phyloP scores from a whole-genome alignment of 2,888 invertebrate genomes.

The Altica lythri region DNA sequence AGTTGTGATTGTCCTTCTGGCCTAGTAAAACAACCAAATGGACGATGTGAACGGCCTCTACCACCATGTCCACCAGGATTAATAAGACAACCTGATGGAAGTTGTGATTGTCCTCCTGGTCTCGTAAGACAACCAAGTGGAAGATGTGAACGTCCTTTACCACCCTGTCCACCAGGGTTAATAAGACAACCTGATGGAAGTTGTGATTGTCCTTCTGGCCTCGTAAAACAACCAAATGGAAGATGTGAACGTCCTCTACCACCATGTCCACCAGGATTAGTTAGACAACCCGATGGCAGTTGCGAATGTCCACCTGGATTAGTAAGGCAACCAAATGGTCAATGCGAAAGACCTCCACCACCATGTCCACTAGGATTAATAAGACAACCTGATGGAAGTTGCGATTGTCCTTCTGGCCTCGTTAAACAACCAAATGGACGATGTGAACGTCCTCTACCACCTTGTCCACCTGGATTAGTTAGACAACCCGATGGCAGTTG shows the following conservation, averaged over 20 bases:
- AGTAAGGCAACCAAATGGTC: slow-evolving; percentile 21
- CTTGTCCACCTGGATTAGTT: slow-evolving; percentile 30
- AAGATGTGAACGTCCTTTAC: slow-evolving; percentile 9
- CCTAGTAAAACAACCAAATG: slow-evolving; percentile 17
- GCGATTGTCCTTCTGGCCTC: slow-evolving; percentile 25
- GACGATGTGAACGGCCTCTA: slow-evolving; percentile 18
- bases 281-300: slow-evolving; percentile 21
- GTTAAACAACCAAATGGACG: slow-evolving; percentile 29
- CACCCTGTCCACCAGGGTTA: slow-evolving; percentile 32
- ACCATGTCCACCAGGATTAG: slow-evolving; percentile 29
- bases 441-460: slow-evolving; percentile 19
- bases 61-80: slow-evolving; percentile 29
- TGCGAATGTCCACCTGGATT: slow-evolving; percentile 30
- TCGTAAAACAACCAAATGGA: slow-evolving; percentile 16
- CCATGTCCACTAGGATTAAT: slow-evolving; percentile 30
- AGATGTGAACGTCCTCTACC: slow-evolving; percentile 17
- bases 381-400: slow-evolving; percentile 21
- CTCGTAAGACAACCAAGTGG: slow-evolving; percentile 18
- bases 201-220: slow-evolving; percentile 19
- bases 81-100: slow-evolving; percentile 22
- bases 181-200: slow-evolving; percentile 12
- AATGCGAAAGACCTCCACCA: slow-evolving; percentile 10
- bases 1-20: slow-evolving; percentile 28
- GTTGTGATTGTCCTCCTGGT: slow-evolving; percentile 27
- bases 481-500: slow-evolving; percentile 26